A percentile compares a stretch with the other conserved stretches of the same genome.
Conservation (phyloP, 2,888 invertebrate species). For the Athalia circularis region DNA sequence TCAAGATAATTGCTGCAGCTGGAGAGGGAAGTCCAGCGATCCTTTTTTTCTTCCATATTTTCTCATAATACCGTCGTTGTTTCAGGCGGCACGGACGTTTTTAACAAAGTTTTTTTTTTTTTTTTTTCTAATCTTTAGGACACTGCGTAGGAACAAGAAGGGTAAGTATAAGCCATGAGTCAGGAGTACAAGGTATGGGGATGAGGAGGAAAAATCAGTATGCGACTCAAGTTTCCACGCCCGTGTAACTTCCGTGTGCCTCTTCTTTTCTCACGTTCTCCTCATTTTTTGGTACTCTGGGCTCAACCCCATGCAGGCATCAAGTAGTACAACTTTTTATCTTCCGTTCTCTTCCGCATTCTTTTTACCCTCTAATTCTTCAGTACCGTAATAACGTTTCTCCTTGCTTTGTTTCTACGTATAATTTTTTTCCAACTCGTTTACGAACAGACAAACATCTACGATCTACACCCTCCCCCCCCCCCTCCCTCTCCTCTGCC, state of each 20-base stretch:
- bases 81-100: too few species aligned
- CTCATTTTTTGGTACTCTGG: conserved; percentile 39
- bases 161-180: background rate
- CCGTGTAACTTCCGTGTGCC: conserved; percentile 60
- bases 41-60: too few species aligned
- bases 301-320: conserved; percentile 38
- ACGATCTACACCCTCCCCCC: background rate
- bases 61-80: too few species aligned
- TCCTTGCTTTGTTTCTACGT: conserved; percentile 47
- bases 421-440: conserved; percentile 39
- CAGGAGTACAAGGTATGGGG: conserved; percentile 29
- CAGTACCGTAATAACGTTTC: too few species aligned
- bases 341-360: conserved; percentile 43
- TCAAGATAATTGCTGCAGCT: too few species aligned
- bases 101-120: too few species aligned
- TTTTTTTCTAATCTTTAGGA: too few species aligned
- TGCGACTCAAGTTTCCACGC: conserved; percentile 60
- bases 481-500: background rate
- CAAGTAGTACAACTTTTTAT: conserved; percentile 41
- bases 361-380: conserved; percentile 33
- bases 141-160: background rate
- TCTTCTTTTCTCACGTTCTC: conserved; percentile 51
- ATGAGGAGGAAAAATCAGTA: conserved; percentile 60
- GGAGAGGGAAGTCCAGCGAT: too few species aligned
- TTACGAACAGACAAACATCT: conserved; percentile 8